A percentile compares a stretch with the other conserved stretches of the same genome.
Conservation (phyloP, 64 coral and sea anemone species). For the Pocillopora damicornis region DNA sequence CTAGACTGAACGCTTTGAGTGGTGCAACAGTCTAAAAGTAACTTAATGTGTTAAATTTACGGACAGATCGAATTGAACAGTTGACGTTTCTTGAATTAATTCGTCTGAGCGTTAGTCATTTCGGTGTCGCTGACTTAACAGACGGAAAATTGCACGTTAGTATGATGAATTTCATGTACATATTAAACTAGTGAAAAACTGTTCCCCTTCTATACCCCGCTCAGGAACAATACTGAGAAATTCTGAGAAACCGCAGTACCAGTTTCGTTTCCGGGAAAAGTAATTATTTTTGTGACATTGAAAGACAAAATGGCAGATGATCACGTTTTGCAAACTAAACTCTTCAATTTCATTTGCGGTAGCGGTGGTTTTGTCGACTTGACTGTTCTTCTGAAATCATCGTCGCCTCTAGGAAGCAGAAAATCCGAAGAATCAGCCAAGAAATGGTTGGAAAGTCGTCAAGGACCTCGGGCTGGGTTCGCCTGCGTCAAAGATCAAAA, state of each 20-base stretch:
- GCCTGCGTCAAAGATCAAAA: conserved; percentile 2
- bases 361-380: conserved; percentile 48
- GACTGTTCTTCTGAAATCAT: conserved; percentile 11
- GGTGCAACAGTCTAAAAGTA: too few relatives aligned
- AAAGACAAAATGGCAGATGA: neutral
- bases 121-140: too few relatives aligned
- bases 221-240: neutral
- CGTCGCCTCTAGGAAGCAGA: conserved; percentile 30
- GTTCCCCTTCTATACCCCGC: neutral
- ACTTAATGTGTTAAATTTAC: too few relatives aligned
- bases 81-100: too few relatives aligned
- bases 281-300: too few relatives aligned
- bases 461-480: neutral
- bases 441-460: conserved; percentile 24
- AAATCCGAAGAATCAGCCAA: neutral
- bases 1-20: too few relatives aligned
- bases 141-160: too few relatives aligned
- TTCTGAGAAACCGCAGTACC: neutral
- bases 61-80: too few relatives aligned
- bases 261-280: neutral
- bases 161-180: too few relatives aligned
- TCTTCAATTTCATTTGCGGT: conserved; percentile 40
- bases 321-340: conserved; percentile 3
- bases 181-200: neutral
- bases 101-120: too few relatives aligned